These are phyloP conservation scores for Ramphastos sulfuratus DNA, from an alignment of 2,113 vertebrate genomes.

Conservation along the genomic window DNA sequence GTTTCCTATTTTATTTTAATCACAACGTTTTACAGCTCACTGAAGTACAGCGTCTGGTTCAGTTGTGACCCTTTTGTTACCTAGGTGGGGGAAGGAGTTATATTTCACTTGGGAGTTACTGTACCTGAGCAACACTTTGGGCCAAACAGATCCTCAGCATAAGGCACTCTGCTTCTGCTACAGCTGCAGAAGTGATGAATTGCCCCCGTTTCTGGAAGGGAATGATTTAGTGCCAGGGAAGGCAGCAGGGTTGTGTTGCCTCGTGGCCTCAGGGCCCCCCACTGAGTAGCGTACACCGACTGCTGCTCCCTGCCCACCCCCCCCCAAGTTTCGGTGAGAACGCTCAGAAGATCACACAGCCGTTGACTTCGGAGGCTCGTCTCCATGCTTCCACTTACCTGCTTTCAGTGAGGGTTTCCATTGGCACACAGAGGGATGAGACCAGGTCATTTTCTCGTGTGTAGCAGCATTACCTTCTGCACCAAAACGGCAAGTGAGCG, in stretches of 20 bases:
- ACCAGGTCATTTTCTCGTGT: neutral
- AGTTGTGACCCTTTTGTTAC: neutral
- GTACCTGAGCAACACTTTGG: neutral
- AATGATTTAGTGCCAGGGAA: neutral
- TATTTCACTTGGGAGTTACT: slow-evolving; percentile 4
- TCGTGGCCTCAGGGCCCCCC: neutral
- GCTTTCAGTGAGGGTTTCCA: neutral
- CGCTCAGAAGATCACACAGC: neutral
- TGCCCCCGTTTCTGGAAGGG: neutral
- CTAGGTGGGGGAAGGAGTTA: neutral
- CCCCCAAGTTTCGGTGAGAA: neutral
- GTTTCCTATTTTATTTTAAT: neutral
- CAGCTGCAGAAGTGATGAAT: neutral
- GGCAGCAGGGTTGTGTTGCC: neutral
- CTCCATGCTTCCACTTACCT: neutral
- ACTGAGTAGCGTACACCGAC: neutral
- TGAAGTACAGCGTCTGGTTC: neutral
- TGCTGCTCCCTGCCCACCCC: neutral
- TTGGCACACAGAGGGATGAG: neutral
- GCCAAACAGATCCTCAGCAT: neutral
- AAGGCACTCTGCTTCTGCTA: neutral
- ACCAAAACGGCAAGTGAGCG: neutral
- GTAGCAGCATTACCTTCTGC: neutral
- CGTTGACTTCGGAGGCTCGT: neutral
- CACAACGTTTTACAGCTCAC: neutral